Evolutionary conservation across 2,888 invertebrate species (phyloP), one percentile per base, ranked within the genome.

Genomic region (Emmelina monodactyla): DNA sequence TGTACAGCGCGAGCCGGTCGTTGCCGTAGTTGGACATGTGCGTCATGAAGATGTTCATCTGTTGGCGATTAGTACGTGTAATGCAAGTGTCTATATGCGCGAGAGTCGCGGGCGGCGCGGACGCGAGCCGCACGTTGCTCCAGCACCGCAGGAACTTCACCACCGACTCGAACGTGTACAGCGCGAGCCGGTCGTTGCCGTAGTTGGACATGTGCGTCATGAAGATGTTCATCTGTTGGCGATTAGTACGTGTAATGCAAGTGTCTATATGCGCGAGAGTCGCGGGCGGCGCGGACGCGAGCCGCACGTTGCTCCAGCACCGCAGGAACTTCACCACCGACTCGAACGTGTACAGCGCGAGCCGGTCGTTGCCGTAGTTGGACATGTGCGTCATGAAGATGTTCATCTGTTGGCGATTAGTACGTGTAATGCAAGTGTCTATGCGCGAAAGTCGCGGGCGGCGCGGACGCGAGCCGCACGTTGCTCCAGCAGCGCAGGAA

Each of bases 181-280:
- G 80, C 0, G 96, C 99, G 50, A 99, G 84, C 3, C 98, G 88
- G 71, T 99, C 99, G 72, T 97, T 96, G 39, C 96, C 98, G 68
- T 97, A 99, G 79, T 99, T 99, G 28, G 97, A 97, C 91, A 98
- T 94, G 79, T 99, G 99, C 7, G 99, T 99, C 99, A 99, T 99
- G 80, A 98, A 99, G 58, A 99, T 93, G 70, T 95, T 96, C 53
- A 96, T 91, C 94, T 95, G 78, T n/a, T n/a, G n/a, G n/a, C n/a
- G n/a, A n/a, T n/a, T n/a, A n/a, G n/a, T n/a, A n/a, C n/a, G n/a
- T n/a, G n/a, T n/a, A n/a, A n/a, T n/a, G n/a, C n/a, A n/a, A n/a
- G n/a, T n/a, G n/a, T n/a, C n/a, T n/a, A n/a, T n/a, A n/a, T n/a
- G n/a, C n/a, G n/a, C n/a, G n/a, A n/a, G n/a, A n/a, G n/a, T n/a